Conservation (phyloP, 2,113 vertebrate species). For the Rissa tridactyla region DNA sequence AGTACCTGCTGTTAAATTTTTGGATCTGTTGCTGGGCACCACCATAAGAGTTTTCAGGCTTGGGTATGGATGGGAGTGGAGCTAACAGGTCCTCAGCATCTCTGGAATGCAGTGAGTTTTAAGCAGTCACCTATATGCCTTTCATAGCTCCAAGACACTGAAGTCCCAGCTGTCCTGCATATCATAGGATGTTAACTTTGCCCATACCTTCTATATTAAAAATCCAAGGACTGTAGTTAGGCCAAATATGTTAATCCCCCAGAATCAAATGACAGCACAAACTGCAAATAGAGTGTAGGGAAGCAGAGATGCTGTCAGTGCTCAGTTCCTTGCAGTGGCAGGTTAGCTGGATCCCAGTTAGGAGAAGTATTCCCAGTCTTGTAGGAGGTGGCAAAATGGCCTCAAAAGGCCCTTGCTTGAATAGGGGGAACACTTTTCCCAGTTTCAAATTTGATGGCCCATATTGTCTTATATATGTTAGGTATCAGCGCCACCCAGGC, state of each 20-base stretch:
- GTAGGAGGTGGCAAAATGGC: not conserved
- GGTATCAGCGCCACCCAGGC: not conserved
- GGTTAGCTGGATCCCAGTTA: not conserved
- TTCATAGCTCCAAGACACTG: not conserved
- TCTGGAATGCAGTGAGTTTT: not conserved
- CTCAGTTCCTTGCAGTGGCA: not conserved
- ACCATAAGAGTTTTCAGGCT: not conserved
- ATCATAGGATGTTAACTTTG: not conserved
- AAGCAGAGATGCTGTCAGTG: not conserved
- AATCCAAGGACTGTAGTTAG: not conserved
- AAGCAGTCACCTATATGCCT: not conserved
- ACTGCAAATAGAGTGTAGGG: not conserved
- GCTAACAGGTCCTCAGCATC: not conserved
- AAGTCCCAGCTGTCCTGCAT: not conserved
- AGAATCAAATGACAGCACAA: not conserved
- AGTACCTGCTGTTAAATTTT: not conserved
- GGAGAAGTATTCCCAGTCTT: not conserved
- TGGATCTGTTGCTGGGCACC: not conserved
- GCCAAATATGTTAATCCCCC: not conserved
- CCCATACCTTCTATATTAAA: not conserved
- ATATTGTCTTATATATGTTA: not conserved
- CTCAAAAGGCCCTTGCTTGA: not conserved
- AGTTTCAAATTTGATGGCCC: not conserved
- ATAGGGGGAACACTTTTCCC: not conserved
- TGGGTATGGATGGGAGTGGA: not conserved